These are phyloP conservation scores for Scomber scombrus DNA, from an alignment of 2,113 vertebrate species.

Conservation along the genomic window DNA sequence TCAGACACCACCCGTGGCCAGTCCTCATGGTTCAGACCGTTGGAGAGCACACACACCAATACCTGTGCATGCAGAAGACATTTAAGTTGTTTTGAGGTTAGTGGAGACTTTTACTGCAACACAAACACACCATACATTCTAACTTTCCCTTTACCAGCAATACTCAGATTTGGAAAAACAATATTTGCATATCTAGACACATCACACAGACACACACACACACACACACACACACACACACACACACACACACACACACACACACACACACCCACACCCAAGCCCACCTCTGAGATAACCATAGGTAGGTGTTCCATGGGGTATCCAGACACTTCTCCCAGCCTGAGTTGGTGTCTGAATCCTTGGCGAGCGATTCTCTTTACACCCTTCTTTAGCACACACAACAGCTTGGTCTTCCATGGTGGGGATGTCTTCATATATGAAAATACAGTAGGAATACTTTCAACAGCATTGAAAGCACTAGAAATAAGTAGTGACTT, in stretches of 20 bases:
- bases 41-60: conserved; percentile 79
- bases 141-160: not conserved
- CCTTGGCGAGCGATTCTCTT: conserved; percentile 60
- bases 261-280: not conserved
- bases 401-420: conserved; percentile 84
- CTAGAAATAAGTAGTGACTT: conserved; percentile 85
- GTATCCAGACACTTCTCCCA: conserved; percentile 78
- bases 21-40: conserved; percentile 76
- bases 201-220: no score
- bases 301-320: conserved; percentile 86
- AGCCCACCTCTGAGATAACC: conserved; percentile 83
- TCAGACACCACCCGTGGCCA: conserved; percentile 80
- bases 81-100: not conserved
- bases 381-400: conserved; percentile 79
- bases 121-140: not conserved
- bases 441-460: conserved; percentile 79
- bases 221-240: not conserved
- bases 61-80: conserved; percentile 56
- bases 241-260: not conserved
- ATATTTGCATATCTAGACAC: not conserved
- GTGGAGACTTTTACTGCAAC: no score
- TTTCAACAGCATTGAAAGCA: conserved; percentile 85
- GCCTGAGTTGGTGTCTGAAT: conserved; percentile 73
- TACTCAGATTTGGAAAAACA: not conserved
- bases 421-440: conserved; percentile 74